Conservation (phyloP, 2,888 invertebrate species). For the Drosophila multiciliata region DNA sequence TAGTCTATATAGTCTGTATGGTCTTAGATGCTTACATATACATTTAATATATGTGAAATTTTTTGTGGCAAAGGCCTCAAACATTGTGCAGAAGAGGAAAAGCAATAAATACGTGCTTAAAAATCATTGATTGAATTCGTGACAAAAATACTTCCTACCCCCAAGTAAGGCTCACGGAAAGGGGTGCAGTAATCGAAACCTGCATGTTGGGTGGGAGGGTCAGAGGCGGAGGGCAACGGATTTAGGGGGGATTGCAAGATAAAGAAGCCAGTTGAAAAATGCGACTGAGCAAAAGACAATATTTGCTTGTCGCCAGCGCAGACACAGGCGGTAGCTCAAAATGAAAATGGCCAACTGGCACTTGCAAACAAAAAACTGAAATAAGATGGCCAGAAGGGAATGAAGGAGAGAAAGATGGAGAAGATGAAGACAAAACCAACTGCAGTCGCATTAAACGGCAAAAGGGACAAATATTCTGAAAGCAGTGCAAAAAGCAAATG, state of each 20-base stretch:
- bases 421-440: slow-evolving; percentile 18
- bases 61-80: slow-evolving; percentile 30
- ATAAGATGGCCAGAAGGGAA: slow-evolving; percentile 50
- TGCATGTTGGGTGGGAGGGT: too few species aligned
- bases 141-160: slow-evolving; percentile 67
- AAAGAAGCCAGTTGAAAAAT: slow-evolving; percentile 62
- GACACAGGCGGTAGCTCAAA: slow-evolving; percentile 49
- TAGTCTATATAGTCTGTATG: background rate
- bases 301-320: slow-evolving; percentile 68
- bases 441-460: slow-evolving; percentile 61
- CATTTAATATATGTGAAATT: background rate
- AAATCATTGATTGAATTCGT: slow-evolving; percentile 80
- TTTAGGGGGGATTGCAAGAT: slow-evolving; percentile 7
- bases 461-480: slow-evolving; percentile 42
- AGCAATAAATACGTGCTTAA: slow-evolving; percentile 79
- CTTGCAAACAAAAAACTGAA: slow-evolving; percentile 40
- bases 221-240: background rate
- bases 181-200: slow-evolving; percentile 27
- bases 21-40: background rate
- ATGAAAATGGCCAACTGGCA: slow-evolving; percentile 60
- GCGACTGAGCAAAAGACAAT: slow-evolving; percentile 71
- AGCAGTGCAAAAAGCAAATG: slow-evolving; percentile 28
- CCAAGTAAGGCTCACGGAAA: background rate
- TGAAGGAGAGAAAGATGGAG: slow-evolving; percentile 5
- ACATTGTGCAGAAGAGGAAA: slow-evolving; percentile 54